Evolutionary conservation across 2,888 invertebrate genomes (phyloP), one percentile per base, ranked within the genome.

Genomic region (Apocheima hispidaria): DNA sequence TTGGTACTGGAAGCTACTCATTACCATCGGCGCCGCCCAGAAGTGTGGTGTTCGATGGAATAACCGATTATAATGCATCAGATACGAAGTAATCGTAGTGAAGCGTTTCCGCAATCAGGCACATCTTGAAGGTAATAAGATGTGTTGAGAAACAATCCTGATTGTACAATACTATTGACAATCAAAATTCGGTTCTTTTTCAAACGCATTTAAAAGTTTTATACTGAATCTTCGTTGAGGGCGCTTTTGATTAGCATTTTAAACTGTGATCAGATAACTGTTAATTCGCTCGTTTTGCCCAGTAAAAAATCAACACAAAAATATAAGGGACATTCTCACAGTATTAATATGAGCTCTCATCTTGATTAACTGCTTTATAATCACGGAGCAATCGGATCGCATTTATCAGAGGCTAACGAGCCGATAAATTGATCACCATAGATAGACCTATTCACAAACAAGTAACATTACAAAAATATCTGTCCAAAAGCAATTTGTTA

Each of bases 381-480:
- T 87, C 88, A 84, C 76, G 79, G 77, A 84, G 75, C 80, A 81
- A 87, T 87, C 82, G 78, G 79, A 78, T 76, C 75, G 70, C 82
- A 90, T 91, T 87, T 86, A 87, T 90, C 83, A 86, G 79, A 66
- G 73, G 73, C 82, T 90, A 90, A 91, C 85, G 86, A 90, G 84
- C 82, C 82, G 84, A 90, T 88, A 86, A 91, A 88, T 87, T 86
- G 87, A 87, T 87, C 84, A 81, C 81, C 78, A 80, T 72, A 85
- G 87, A 89, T 88, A 86, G 84, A 80, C 73, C 80, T 79, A 82
- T 85, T 86, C 82, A 87, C 84, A 84, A 86, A 86, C 82, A 84
- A 81, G 81, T 74, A 75, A 83, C 82, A 83, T 88, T 83, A 90
- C 87, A 87, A 84, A 88, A 86, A 87, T 88, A 83, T 84, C 81